Evolutionary conservation across 1,140 invertebrate genomes (phyloP).

Genomic region (Papilio machaon): DNA sequence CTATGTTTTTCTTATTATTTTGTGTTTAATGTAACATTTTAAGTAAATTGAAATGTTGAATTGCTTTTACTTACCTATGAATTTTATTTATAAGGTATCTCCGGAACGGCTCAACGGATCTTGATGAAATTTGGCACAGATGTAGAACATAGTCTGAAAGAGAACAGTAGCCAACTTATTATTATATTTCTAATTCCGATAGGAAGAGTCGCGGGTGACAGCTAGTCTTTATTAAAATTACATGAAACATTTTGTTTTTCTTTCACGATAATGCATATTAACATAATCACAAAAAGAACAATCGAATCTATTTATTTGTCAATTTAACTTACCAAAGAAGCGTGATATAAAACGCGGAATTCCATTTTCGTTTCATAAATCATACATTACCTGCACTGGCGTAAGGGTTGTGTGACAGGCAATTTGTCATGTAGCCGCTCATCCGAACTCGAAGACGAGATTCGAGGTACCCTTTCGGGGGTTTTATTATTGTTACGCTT

Average conservation of each 20-base stretch:
- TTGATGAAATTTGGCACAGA: too few species aligned
- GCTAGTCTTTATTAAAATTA: too few species aligned
- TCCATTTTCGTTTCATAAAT: constrained; percentile 73
- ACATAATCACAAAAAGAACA: constrained; percentile 4
- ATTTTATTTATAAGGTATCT: too few species aligned
- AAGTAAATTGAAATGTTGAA: too few species aligned
- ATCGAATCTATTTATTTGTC: constrained; percentile 23
- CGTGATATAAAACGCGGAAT: constrained; percentile 41
- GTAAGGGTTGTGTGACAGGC: constrained; percentile 67
- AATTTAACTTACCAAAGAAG: constrained; percentile 29
- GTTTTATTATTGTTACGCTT: constrained; percentile 65
- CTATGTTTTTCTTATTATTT: too few species aligned
- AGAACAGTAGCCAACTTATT: too few species aligned
- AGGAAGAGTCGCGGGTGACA: too few species aligned
- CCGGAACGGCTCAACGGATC: too few species aligned
- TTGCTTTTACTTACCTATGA: too few species aligned
- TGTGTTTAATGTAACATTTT: too few species aligned
- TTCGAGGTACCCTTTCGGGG: constrained; percentile 57
- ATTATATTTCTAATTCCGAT: too few species aligned
- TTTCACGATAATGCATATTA: not conserved
- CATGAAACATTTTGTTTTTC: not conserved
- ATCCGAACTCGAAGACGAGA: constrained; percentile 58
- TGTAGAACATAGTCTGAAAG: too few species aligned
- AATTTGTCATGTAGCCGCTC: constrained; percentile 74
- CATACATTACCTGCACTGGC: constrained; percentile 73